These are phyloP conservation scores for Tetraneura akinire DNA, from an alignment of 1,140 invertebrate species.

Conservation along the genomic window DNA sequence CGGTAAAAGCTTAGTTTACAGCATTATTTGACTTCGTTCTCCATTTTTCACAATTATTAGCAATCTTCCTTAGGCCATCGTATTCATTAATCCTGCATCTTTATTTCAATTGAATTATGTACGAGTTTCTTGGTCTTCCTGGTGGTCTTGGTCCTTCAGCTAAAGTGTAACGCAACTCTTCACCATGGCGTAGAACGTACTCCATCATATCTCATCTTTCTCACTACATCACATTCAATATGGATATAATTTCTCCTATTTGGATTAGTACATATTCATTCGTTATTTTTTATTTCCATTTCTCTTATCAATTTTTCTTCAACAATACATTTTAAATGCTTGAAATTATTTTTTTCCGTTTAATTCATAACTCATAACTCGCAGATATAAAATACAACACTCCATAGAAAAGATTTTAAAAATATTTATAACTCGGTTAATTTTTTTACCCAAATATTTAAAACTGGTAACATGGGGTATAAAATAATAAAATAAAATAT, in stretches of 20 bases:
- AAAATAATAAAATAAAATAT: no score
- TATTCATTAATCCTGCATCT: background rate
- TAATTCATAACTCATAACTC: no score
- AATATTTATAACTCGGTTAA: no score
- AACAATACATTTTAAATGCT: no score
- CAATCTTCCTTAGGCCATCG: background rate
- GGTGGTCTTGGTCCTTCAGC: background rate
- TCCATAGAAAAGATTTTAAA: no score
- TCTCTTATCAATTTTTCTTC: background rate
- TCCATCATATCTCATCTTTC: background rate
- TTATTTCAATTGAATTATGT: background rate
- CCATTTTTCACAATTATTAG: constrained; percentile 1
- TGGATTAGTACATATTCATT: background rate
- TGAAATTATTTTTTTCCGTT: no score
- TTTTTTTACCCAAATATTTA: no score
- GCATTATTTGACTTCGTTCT: background rate
- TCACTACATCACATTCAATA: background rate
- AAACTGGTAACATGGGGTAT: no score
- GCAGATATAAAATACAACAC: no score
- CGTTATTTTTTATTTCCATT: background rate
- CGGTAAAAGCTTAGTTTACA: no score
- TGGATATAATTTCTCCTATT: background rate
- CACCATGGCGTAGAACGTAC: background rate
- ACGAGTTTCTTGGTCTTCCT: no score
- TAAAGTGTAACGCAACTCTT: constrained; percentile 3